A percentile compares a stretch with the other conserved stretches of the same genome.
phyloP scores from a whole-genome alignment of 2,113 vertebrate species.

The Myotis brandtii region DNA sequence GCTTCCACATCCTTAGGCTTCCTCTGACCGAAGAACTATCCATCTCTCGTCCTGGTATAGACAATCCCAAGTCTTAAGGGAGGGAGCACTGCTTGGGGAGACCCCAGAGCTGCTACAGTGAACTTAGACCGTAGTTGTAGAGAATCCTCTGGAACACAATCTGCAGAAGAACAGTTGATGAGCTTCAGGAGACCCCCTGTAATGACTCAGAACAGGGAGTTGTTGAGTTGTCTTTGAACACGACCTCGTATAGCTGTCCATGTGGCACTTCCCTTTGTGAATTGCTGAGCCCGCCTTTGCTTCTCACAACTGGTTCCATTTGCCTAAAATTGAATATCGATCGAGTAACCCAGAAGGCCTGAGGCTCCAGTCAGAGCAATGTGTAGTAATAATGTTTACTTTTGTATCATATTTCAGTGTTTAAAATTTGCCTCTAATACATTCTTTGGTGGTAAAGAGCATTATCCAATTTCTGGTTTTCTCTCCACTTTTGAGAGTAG shows the following conservation, averaged over 20 bases:
- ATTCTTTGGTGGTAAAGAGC: conserved; percentile 27
- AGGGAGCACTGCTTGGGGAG: not conserved
- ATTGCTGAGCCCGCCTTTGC: not conserved
- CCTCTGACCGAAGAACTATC: not conserved
- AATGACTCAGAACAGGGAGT: not conserved
- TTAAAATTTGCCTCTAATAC: not conserved
- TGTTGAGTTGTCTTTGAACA: not conserved
- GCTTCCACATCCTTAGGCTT: not conserved
- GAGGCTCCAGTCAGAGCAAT: not conserved
- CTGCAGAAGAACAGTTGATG: not conserved
- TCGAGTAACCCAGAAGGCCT: not conserved
- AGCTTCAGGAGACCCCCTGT: not conserved
- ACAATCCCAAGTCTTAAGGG: not conserved
- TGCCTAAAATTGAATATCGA: not conserved
- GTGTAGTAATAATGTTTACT: not conserved
- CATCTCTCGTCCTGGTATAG: not conserved
- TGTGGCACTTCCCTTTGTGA: not conserved
- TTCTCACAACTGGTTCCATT: not conserved
- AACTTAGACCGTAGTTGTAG: not conserved
- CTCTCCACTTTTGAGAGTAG: not conserved
- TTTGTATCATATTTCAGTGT: not conserved
- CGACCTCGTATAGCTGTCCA: fast-evolving
- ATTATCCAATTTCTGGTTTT: not conserved
- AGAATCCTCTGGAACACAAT: not conserved
- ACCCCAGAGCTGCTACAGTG: not conserved